Evolutionary conservation across 1,140 invertebrate genomes (phyloP).

Genomic region (Pogonognathellus flavescens): DNA sequence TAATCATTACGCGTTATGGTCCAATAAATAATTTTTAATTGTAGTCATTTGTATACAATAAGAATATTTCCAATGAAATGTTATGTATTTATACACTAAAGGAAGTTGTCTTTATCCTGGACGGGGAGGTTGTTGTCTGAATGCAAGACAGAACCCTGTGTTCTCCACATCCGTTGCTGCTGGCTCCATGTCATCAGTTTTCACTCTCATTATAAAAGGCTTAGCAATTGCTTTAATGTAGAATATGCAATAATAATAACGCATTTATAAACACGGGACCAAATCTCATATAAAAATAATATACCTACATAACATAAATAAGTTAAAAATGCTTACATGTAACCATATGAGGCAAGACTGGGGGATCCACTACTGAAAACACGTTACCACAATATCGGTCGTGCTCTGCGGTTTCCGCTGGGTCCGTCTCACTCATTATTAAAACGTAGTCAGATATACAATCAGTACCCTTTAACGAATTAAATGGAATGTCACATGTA

Average conservation of each 20-base stretch:
- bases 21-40: background rate
- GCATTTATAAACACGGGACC: too few relatives aligned
- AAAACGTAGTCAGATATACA: conserved; percentile 61
- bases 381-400: conserved; percentile 63
- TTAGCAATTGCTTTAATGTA: conserved; percentile 55
- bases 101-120: conserved; percentile 21
- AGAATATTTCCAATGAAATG: background rate
- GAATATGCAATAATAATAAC: too few relatives aligned
- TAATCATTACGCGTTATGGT: too few relatives aligned
- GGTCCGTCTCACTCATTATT: conserved; percentile 63
- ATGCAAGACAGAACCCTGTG: conserved; percentile 63
- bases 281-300: too few relatives aligned
- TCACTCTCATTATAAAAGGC: conserved; percentile 64
- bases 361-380: conserved; percentile 7
- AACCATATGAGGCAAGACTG: background rate
- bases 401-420: background rate
- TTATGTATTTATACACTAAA: background rate
- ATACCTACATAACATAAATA: too few relatives aligned
- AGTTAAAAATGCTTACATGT: background rate
- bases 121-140: conserved; percentile 62
- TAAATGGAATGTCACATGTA: too few relatives aligned
- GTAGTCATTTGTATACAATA: background rate
- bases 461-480: background rate
- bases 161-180: conserved; percentile 54
- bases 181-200: conserved; percentile 54